A percentile compares a stretch with the other conserved stretches of the same genome.
Conservation (phyloP, 2,113 vertebrate species). For the Misgurnus mizolepis region DNA sequence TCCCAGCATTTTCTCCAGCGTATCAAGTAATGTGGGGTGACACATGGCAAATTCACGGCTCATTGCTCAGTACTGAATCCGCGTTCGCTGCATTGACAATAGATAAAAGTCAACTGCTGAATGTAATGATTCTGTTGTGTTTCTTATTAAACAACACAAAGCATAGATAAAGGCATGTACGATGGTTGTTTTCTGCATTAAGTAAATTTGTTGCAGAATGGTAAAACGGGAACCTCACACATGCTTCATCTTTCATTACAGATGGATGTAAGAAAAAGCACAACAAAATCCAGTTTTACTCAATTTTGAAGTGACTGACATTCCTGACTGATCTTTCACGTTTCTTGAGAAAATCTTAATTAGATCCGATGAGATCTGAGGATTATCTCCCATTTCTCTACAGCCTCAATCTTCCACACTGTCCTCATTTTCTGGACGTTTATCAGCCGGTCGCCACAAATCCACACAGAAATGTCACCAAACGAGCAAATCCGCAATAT, state of each 20-base stretch:
- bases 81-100: background rate
- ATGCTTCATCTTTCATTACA: too few relatives aligned
- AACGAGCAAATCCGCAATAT: slow-evolving; percentile 19
- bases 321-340: background rate
- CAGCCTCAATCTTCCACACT: background rate
- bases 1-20: too few relatives aligned
- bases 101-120: background rate
- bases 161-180: too few relatives aligned
- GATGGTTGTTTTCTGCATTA: background rate
- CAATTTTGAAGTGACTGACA: background rate
- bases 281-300: background rate
- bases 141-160: background rate
- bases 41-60: too few relatives aligned
- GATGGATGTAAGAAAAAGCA: background rate
- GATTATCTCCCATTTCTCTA: slow-evolving; percentile 13
- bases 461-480: slow-evolving; percentile 17
- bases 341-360: slow-evolving; percentile 23
- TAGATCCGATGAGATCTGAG: background rate
- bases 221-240: too few relatives aligned
- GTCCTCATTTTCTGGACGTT: background rate
- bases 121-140: background rate
- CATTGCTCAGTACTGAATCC: background rate
- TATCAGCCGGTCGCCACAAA: background rate
- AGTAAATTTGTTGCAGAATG: background rate
- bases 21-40: background rate